Base-by-base conservation (phyloP, 2,888 invertebrate genomes). In the Ypsolopha sequella region DNA sequence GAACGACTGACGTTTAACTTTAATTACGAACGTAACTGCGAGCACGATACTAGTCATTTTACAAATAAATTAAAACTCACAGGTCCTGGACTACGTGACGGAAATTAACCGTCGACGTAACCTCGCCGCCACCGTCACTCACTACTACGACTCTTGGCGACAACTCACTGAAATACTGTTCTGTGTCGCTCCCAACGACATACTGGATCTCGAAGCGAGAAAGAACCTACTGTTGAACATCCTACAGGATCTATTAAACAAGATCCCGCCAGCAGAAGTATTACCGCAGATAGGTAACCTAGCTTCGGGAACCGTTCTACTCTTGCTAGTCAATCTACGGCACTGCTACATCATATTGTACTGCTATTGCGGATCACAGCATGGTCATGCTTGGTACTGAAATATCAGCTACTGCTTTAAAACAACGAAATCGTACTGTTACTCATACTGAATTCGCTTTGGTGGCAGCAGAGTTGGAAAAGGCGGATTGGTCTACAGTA, bases 131-230 rank as follows among this genome's bases (percentile, higher is more conserved):
- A 90, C 93, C 0, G 91, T 94, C 3, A 89, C 92, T 0, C 92
- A 92, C 65, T 94, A 94, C 64, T 92, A 96, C 71, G 95, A 96
- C 68, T 93, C 95, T 0, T 97, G 97, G 97, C 89, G 96, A 13
- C 96, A 96, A 53, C 80, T 86, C 10, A 91, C 93, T 0, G 96
- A 96, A 76, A 91, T 94, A 41, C 76, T 96, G 0, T 92, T 97
- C 66, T 92, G 93, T 51, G 91, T 93, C 6, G 93, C 94, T 7
- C 94, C 95, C 0, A 87, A 88, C 47, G 92, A 94, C 60, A 88
- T 94, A 9, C 76, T 96, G 14, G 88, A 90, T 11, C 76, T 90
- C 0, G 91, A 91, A 34, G 88, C 91, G 11, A 88, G 93, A 57
- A 94, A 94, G 66, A 90, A 91, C 60, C 82, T 95, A 1, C 85